Evolutionary conservation across 1,140 invertebrate genomes (phyloP).

Genomic region (Euschistus heros): DNA sequence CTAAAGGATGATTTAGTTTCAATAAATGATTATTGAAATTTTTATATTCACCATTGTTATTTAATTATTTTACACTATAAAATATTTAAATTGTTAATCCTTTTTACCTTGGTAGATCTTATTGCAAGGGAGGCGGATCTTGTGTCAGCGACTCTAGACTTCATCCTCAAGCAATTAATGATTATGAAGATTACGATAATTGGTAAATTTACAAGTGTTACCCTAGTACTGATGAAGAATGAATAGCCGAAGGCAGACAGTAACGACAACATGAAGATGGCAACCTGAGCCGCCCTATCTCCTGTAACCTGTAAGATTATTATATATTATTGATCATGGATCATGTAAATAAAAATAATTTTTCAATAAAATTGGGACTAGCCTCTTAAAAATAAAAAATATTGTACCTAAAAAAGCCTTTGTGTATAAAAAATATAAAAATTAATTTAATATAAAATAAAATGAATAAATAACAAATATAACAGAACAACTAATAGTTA

Average conservation of each 20-base stretch:
- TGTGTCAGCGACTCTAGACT: background rate
- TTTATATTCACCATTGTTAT: too few species aligned
- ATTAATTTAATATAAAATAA: too few species aligned
- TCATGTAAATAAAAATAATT: too few species aligned
- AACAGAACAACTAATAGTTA: too few species aligned
- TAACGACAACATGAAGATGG: background rate
- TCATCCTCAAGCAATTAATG: background rate
- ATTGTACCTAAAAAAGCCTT: too few species aligned
- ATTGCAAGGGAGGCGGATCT: background rate
- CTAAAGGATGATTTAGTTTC: constrained; percentile 33
- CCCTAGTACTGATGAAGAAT: background rate
- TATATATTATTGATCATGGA: background rate
- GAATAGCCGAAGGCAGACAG: background rate
- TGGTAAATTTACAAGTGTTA: background rate
- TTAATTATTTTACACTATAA: too few species aligned
- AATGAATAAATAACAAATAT: too few species aligned
- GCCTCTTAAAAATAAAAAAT: too few species aligned
- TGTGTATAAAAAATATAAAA: too few species aligned
- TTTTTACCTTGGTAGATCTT: background rate
- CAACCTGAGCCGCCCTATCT: background rate
- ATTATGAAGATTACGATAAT: background rate
- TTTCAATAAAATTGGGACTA: too few species aligned
- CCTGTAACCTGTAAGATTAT: background rate
- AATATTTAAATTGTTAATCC: too few species aligned
- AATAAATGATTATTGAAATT: too few species aligned